A percentile compares a stretch with the other conserved stretches of the same genome.
These are phyloP conservation scores for Campoplex nolae DNA, from an alignment of 2,888 invertebrate genomes.

Conservation along the genomic window DNA sequence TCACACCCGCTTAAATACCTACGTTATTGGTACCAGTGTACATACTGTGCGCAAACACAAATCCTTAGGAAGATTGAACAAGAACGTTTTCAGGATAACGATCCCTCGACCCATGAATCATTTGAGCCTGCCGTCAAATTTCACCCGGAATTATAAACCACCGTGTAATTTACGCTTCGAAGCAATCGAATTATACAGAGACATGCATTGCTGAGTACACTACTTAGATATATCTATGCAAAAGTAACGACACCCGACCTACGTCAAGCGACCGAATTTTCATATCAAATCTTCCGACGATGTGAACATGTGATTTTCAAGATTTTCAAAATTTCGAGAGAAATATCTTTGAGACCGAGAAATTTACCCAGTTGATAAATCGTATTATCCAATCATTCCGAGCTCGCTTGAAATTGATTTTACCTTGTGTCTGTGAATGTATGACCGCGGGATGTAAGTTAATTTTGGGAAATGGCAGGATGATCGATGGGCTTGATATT, in stretches of 20 bases:
- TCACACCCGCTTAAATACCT: neutral
- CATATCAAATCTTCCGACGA: neutral
- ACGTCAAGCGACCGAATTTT: conserved; percentile 56
- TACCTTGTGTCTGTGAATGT: neutral
- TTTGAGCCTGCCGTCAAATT: conserved; percentile 55
- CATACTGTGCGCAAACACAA: neutral
- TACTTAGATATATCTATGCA: neutral
- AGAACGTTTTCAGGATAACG: conserved; percentile 27
- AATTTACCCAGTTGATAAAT: conserved; percentile 47
- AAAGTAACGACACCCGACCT: conserved; percentile 49
- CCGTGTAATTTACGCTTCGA: conserved; percentile 11
- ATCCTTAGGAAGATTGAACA: conserved; percentile 10
- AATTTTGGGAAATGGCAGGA: conserved; percentile 14
- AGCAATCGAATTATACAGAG: conserved; percentile 57
- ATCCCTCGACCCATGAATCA: conserved; percentile 61
- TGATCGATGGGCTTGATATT: conserved; percentile 54
- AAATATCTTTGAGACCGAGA: neutral
- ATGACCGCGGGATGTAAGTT: neutral
- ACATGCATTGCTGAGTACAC: conserved; percentile 5
- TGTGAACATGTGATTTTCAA: conserved; percentile 4
- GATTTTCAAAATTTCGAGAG: conserved; percentile 40
- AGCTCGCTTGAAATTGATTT: conserved; percentile 30
- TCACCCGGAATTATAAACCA: conserved; percentile 49
- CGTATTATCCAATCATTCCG: conserved; percentile 50
- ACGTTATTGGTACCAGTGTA: neutral